Evolutionary conservation across 2,888 invertebrate species (phyloP).

Genomic region (Hedychridium roseum): DNA sequence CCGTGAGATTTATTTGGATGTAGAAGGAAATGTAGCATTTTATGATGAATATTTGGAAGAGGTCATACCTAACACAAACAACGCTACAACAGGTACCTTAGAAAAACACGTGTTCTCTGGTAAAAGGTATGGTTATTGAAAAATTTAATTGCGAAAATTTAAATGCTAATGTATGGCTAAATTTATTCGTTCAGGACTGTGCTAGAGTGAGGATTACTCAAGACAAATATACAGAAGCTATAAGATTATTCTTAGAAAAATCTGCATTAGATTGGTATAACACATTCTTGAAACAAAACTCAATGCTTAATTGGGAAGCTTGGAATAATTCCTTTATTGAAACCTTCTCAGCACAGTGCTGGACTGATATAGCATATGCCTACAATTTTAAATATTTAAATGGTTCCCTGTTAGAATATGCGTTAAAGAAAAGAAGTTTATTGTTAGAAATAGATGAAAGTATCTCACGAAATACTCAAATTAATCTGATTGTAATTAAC

Average conservation of each 20-base stretch:
- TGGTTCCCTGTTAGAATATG: slow-evolving; percentile 18
- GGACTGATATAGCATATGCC: slow-evolving; percentile 25
- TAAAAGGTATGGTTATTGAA: background rate
- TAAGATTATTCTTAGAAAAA: slow-evolving; percentile 26
- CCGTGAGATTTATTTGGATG: background rate
- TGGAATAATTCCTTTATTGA: slow-evolving; percentile 25
- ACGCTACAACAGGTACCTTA: background rate
- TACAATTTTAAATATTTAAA: slow-evolving; percentile 22
- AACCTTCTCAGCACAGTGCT: slow-evolving; percentile 24
- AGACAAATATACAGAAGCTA: slow-evolving; percentile 19
- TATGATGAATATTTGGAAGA: slow-evolving; percentile 17
- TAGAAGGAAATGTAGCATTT: background rate
- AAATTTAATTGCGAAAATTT: background rate
- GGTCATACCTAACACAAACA: background rate
- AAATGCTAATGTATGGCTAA: background rate
- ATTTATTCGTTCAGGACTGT: background rate
- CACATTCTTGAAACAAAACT: slow-evolving; percentile 9
- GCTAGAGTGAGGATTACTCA: slow-evolving; percentile 13
- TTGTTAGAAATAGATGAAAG: slow-evolving; percentile 23
- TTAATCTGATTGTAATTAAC: slow-evolving; percentile 20
- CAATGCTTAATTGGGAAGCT: slow-evolving; percentile 1
- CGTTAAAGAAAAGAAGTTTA: slow-evolving; percentile 23
- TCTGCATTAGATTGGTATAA: slow-evolving; percentile 25
- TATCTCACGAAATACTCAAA: slow-evolving; percentile 19
- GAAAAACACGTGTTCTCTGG: background rate